Base-by-base conservation (phyloP, 2,888 invertebrate genomes). In the Lithophane semibrunnea region DNA sequence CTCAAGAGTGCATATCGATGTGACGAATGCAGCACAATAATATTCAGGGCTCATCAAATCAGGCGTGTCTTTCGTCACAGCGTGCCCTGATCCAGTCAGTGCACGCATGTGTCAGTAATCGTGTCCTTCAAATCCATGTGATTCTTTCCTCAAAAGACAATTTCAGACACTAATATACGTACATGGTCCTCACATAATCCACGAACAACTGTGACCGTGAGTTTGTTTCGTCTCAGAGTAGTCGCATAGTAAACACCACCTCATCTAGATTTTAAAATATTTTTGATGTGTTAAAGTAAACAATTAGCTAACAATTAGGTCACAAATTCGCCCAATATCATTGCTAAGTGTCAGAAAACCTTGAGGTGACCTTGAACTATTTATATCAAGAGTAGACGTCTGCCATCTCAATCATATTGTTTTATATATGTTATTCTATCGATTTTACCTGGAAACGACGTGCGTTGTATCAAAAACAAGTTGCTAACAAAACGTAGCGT, bases 381-480 rank as follows among this genome's bases (percentile, higher is more conserved):
- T 61, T 65, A 64, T 75, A 77, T 10, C 24, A 0, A 13, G 9
- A 16, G 12, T 10, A 47, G 21, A 52, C 47, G 68, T 72, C 68
- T 60, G 54, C n/a, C 68, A 69, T 71, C 63, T 64, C 63, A 67
- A 71, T 58, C 64, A 61, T 61, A 56, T 63, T 75, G 69, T 68
- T n/a, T 78, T 72, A 83, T 83, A 79, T 79, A 73, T 79, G 29
- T 63, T 52, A 61, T 72, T 69, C 52, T 29, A 69, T 72, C 49
- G 24, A 65, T 44, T 58, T 52, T 82, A 72, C 74, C 52, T 61
- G 72, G 79, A 83, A 72, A 2, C 13, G 21, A 67, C 75, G 82
- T 75, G 84, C 2, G 1, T 21, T 63, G 82, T 52, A 21, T 60
- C 37, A 60, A 37, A 68, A 75, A 18, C 47, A 60, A 4, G 16